Conservation (phyloP, 2,113 vertebrate genomes). For the Actinemys pallida region DNA sequence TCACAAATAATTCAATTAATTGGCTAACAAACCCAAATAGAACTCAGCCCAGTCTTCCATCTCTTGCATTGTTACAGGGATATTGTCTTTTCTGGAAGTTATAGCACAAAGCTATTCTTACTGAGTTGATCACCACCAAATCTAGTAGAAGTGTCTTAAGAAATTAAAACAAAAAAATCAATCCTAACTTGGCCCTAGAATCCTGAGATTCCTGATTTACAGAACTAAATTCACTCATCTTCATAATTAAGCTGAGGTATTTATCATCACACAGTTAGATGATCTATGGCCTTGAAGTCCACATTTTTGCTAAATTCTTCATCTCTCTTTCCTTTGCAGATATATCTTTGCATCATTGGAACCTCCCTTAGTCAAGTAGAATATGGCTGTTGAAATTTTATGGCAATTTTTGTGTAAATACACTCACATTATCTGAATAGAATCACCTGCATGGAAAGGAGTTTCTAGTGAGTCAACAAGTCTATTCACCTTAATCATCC, state of each 20-base stretch:
- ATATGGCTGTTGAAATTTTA: background rate
- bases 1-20: slow-evolving; percentile 70
- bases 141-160: background rate
- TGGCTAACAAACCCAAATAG: slow-evolving; percentile 64
- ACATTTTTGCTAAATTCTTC: background rate
- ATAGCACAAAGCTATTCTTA: background rate
- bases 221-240: background rate
- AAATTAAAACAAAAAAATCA: slow-evolving; percentile 22
- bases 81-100: slow-evolving; percentile 49
- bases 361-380: background rate
- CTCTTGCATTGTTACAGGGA: background rate
- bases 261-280: background rate
- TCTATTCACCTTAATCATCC: slow-evolving; percentile 9
- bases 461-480: background rate
- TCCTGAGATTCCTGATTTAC: background rate
- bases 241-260: background rate
- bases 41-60: background rate
- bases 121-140: slow-evolving; percentile 8
- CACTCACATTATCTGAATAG: slow-evolving; percentile 40
- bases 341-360: background rate
- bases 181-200: background rate
- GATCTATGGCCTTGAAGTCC: background rate
- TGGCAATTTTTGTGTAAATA: background rate
- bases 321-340: background rate
- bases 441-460: background rate